Conservation (phyloP, 2,113 vertebrate species). For the Istiophorus platypterus region DNA sequence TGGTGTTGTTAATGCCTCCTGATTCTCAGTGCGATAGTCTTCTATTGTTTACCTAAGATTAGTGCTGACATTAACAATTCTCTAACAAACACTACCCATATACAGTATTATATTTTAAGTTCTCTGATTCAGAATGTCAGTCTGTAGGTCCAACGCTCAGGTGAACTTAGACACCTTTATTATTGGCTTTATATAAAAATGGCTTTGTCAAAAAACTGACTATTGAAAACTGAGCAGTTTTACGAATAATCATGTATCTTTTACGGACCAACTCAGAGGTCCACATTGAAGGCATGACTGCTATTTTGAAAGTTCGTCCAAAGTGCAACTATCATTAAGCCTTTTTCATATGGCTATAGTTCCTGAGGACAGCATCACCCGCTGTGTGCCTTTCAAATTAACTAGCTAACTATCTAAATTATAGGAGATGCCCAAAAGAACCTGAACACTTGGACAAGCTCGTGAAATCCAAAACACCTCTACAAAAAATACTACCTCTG, state of each 20-base stretch:
- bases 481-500: background rate
- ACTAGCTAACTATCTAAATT: constrained; percentile 21
- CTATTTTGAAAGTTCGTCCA: background rate
- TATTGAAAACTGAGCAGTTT: background rate
- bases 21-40: background rate
- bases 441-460: background rate
- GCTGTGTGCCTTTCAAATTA: background rate
- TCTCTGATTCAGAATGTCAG: background rate
- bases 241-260: background rate
- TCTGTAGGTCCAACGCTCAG: background rate
- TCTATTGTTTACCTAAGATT: background rate
- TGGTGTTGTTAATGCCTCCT: constrained; percentile 1
- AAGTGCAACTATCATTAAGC: background rate
- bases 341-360: background rate
- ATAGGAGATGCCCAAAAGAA: background rate
- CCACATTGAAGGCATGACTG: background rate
- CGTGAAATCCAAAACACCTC: background rate
- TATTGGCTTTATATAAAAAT: background rate
- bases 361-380: background rate
- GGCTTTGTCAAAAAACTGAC: background rate
- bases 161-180: background rate
- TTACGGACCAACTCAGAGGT: background rate
- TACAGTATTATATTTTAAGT: background rate
- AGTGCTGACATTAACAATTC: background rate
- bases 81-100: background rate